Evolutionary conservation across 2,888 invertebrate species (phyloP).

Genomic region (Cistogaster globosa): DNA sequence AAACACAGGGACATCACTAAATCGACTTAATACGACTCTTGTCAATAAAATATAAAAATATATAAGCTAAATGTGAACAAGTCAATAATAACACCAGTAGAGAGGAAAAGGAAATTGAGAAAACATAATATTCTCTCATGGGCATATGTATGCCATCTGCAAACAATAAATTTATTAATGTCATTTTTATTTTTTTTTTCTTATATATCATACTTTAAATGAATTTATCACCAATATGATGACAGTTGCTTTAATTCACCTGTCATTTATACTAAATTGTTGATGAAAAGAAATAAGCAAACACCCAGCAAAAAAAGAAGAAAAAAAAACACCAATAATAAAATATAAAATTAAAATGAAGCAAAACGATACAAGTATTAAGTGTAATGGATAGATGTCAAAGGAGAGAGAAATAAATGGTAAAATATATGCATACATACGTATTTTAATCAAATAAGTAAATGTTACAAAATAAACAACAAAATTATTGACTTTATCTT

Average conservation of each 20-base stretch:
- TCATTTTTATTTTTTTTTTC: not conserved
- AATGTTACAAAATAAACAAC: constrained; percentile 12
- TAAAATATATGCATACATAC: not conserved
- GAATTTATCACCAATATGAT: constrained; percentile 73
- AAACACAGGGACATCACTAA: too few species aligned
- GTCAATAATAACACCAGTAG: not conserved
- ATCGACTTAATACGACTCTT: not conserved
- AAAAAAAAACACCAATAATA: not conserved
- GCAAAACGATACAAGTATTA: not conserved
- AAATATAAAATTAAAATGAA: constrained; percentile 13
- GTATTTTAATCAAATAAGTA: constrained; percentile 17
- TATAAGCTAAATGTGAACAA: not conserved
- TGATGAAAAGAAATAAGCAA: constrained; percentile 71
- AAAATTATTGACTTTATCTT: constrained; percentile 74
- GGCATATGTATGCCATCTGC: not conserved
- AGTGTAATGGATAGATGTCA: not conserved
- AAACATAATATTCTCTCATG: not conserved
- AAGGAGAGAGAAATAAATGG: not conserved
- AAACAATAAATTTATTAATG: constrained; percentile 7
- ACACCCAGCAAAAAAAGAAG: not conserved
- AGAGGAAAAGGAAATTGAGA: not conserved
- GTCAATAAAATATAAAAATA: not conserved
- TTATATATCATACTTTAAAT: constrained; percentile 72
- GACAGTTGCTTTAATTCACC: constrained; percentile 80
- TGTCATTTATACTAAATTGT: constrained; percentile 78